A percentile compares a stretch with the other conserved stretches of the same genome.
Evolutionary conservation across 1,140 invertebrate species (phyloP).

Genomic region (Lordiphosa mommai): DNA sequence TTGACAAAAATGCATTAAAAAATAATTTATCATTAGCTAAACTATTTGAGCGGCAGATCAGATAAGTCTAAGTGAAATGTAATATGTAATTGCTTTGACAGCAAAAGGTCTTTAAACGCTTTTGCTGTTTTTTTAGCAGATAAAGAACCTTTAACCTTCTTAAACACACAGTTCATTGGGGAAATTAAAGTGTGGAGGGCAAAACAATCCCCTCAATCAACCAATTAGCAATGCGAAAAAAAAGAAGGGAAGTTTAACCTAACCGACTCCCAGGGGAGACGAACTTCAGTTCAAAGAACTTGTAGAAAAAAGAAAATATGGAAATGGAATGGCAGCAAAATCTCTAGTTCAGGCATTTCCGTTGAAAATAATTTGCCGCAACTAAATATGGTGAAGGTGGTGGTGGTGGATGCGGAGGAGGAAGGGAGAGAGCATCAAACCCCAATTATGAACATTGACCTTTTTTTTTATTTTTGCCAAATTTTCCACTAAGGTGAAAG

Average conservation of each 20-base stretch:
- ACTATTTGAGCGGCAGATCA: no score
- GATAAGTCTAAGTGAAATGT: no score
- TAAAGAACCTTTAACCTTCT: no score
- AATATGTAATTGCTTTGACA: not conserved
- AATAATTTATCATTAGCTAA: no score
- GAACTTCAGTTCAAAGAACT: constrained; percentile 30
- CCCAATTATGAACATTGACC: constrained; percentile 71
- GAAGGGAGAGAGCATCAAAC: constrained; percentile 24
- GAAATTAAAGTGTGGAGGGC: constrained; percentile 19
- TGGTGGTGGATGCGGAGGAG: not conserved
- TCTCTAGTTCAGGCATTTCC: constrained; percentile 50
- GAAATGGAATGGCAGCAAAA: constrained; percentile 29
- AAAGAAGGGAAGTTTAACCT: not conserved
- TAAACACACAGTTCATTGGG: constrained; percentile 35
- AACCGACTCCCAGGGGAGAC: not conserved
- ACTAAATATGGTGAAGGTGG: constrained; percentile 28
- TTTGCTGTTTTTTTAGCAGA: no score
- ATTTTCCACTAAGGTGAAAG: constrained; percentile 46
- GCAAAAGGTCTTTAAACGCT: not conserved
- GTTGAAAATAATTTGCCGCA: constrained; percentile 42
- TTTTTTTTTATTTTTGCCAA: constrained; percentile 50
- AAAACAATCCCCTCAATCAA: constrained; percentile 14
- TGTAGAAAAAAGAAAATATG: constrained; percentile 16
- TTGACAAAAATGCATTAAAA: no score
- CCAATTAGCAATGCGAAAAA: constrained; percentile 7